Evolutionary conservation across 2,113 vertebrate species (phyloP), one percentile per base, ranked within the genome.

Genomic region (Podarcis raffonei): DNA sequence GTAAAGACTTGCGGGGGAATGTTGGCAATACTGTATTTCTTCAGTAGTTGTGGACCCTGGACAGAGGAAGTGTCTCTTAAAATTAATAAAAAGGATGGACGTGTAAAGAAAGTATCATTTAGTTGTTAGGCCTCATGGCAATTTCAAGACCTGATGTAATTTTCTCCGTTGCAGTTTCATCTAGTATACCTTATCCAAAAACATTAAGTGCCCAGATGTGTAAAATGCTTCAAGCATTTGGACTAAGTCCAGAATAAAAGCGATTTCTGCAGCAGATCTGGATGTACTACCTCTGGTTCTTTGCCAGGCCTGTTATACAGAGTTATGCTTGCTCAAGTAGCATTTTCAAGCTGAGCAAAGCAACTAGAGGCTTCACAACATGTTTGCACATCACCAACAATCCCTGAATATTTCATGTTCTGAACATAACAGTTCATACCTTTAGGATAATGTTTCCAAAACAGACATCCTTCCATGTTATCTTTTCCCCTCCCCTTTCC

Each of bases 111-210:
- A 83, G n/a, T 35, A 66, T 74, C 35, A 48, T 48, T 48, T 76
- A 57, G 20, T 11, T 23, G 75, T 39, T 81, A 13, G 22, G 30
- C 6, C 59, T 66, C 62, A 1, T 37, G 30, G 42, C 8, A 27
- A 39, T 94, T 42, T 88, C 35, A 85, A 85, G 88, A 2, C 22
- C 30, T 65, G 12, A n/a, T 35, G 35, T 37, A 81, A 42, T 87
- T 84, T 66, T 72, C 62, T 81, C 90, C 68, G 75, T 22, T 78
- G 69, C 74, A 48, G 37, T 92, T 93, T 69, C n/a, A 76, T 87
- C 79, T 77, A 80, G n/a, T 57, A 53, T 81, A 71, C 22, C 39
- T 23, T 57, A 79, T 1, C 30, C 53, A 74, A 89, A 32, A 75
- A 11, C 23, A 25, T n/a, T 35, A 27, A 65, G 71, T 76, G 74